Conservation (phyloP, 2,888 invertebrate species). For the Cheilosia urbana region DNA sequence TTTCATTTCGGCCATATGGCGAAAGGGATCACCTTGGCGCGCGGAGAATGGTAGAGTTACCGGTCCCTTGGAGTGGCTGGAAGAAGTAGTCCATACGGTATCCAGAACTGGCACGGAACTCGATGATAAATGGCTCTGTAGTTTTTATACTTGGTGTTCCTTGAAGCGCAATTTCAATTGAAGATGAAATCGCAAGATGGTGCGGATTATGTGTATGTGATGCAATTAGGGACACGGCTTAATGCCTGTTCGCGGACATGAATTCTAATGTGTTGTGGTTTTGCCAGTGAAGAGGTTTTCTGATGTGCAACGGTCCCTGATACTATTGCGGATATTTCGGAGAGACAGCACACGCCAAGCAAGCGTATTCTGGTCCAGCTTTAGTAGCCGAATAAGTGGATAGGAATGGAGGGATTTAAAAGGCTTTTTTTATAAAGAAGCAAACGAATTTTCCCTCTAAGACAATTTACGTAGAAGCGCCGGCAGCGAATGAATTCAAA, state of each 20-base stretch:
- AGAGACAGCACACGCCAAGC: too few species aligned
- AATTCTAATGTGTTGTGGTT: too few species aligned
- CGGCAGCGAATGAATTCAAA: too few species aligned
- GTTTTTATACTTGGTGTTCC: constrained; percentile 9
- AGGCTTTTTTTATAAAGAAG: too few species aligned
- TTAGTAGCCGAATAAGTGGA: too few species aligned
- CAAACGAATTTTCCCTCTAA: too few species aligned
- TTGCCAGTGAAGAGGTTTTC: too few species aligned
- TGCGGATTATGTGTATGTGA: background rate
- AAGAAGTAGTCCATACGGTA: constrained; percentile 2
- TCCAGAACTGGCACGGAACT: constrained; percentile 21
- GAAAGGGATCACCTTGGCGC: constrained; percentile 45
- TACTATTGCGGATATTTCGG: too few species aligned
- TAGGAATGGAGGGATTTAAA: too few species aligned
- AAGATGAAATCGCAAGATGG: constrained; percentile 13
- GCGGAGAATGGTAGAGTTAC: constrained; percentile 24
- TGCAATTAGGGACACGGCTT: background rate
- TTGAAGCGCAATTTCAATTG: constrained; percentile 45
- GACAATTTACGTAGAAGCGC: too few species aligned
- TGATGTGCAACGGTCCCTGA: too few species aligned
- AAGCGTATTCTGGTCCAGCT: too few species aligned
- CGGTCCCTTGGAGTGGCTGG: constrained; percentile 7
- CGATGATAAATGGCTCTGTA: constrained; percentile 51
- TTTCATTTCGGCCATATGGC: constrained; percentile 65
- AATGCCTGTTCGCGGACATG: background rate